Base-by-base conservation (phyloP, 2,113 vertebrate genomes). In the Promerops cafer region DNA sequence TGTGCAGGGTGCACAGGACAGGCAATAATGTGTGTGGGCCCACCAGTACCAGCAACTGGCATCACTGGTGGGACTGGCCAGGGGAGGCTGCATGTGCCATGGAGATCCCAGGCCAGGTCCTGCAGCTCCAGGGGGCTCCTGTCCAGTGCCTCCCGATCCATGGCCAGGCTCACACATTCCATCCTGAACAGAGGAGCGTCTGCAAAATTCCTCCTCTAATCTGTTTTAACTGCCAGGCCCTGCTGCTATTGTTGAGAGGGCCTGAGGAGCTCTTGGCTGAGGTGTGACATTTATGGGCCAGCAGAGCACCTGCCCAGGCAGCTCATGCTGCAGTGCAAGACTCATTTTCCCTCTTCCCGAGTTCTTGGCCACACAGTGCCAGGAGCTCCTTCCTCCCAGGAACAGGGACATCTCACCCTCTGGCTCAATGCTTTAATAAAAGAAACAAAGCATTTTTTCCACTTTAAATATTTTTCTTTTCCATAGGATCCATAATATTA, bases 121-220 rank as follows among this genome's bases (percentile, higher is more conserved):
- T 39, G 11, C 33, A 4, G 39, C 63, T 39, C 68, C 2, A 3
- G 39, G 44, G 35, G 1, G 0, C 63, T 47, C 47, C 63, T 31
- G 1, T 33, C 44, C 4, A 3, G 18, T 45, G 16, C 28, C 22
- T 59, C n/a, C 40, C 0, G 0, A 15, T 28, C 44, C 30, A 28
- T 16, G 47, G 30, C 50, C 56, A 22, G 53, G n/a, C 21, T 92
- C 45, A 35, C 56, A 49, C 11, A 0, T 47, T 64, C 56, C 53
- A 31, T n/a, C 13, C 79, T 44, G 33, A n/a, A 18, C n/a, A 23
- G 50, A 68, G 45, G 30, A 87, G 68, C 13, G 1, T 49, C 49
- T 91, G 60, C 84, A 78, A 40, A 80, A 65, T 56, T 72, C 40
- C 53, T 82, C 4, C 23, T 71, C 60, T 82, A 31, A 54, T 27